Evolutionary conservation across 2,113 vertebrate genomes (phyloP).

Genomic region (Zingel zingel): DNA sequence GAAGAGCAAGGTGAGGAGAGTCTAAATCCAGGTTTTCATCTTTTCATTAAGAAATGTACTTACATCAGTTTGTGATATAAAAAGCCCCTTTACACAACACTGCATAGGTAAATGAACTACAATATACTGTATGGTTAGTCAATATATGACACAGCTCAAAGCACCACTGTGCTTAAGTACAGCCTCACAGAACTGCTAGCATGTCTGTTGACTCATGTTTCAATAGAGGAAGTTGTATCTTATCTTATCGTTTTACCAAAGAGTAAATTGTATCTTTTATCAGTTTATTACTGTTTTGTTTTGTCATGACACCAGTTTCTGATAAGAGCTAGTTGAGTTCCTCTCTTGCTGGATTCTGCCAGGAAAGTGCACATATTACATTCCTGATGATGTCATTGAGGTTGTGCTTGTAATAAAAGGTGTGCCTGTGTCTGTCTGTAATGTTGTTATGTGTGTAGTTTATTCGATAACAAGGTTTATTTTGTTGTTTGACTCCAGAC

Average conservation of each 20-base stretch:
- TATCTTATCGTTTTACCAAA: conserved; percentile 3
- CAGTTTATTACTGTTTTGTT: background rate
- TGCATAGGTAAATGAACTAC: background rate
- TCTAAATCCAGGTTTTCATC: background rate
- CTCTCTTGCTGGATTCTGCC: background rate
- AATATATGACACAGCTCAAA: background rate
- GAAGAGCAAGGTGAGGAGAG: conserved; percentile 88
- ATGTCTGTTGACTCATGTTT: background rate
- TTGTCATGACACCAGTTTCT: background rate
- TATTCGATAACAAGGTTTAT: background rate
- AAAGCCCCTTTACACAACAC: background rate
- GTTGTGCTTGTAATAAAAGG: background rate
- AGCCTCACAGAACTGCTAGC: background rate
- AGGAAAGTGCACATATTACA: background rate
- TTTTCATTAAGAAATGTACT: background rate
- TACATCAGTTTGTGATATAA: background rate
- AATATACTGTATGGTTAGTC: background rate
- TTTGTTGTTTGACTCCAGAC: conserved; percentile 84
- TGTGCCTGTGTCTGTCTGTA: background rate
- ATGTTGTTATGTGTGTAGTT: background rate
- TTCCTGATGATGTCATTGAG: background rate
- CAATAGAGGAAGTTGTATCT: background rate
- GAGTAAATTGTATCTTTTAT: conserved; percentile 22
- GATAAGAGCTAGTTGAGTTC: conserved; percentile 6
- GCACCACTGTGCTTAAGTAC: background rate